Evolutionary conservation across 2,888 invertebrate genomes (phyloP).

Genomic region (Trichopoda pennipes): DNA sequence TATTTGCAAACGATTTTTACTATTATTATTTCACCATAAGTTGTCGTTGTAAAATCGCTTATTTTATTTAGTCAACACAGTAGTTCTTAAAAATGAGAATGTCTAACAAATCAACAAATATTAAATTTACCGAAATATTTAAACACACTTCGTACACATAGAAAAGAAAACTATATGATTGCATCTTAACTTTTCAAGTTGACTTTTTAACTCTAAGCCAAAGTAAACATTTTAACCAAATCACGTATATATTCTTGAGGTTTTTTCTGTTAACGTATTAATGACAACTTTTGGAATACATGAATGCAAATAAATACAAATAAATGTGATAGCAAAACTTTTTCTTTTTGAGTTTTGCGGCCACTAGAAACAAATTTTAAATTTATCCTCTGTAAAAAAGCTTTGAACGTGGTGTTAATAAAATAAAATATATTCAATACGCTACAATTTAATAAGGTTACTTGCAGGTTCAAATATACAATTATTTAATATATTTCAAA

Average conservation of each 20-base stretch:
- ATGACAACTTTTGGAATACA: slow-evolving; percentile 6
- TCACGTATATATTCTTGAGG: slow-evolving; percentile 62
- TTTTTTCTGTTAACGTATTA: slow-evolving; percentile 62
- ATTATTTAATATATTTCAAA: too few relatives aligned
- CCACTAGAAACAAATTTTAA: slow-evolving; percentile 5
- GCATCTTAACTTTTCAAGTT: neutral
- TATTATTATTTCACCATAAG: too few relatives aligned
- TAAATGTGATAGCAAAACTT: slow-evolving; percentile 34
- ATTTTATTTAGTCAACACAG: too few relatives aligned
- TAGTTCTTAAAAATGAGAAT: too few relatives aligned
- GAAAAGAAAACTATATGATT: neutral
- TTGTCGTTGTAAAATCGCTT: too few relatives aligned
- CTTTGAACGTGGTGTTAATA: neutral
- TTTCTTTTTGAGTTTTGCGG: slow-evolving; percentile 31
- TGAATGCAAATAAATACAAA: neutral
- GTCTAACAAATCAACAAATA: too few relatives aligned
- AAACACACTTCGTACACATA: neutral
- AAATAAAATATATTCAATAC: neutral
- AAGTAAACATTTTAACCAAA: slow-evolving; percentile 57
- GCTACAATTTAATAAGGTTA: slow-evolving; percentile 2
- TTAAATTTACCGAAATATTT: too few relatives aligned
- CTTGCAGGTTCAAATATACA: too few relatives aligned
- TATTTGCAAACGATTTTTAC: too few relatives aligned
- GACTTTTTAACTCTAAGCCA: neutral
- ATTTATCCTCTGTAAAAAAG: neutral